Base-by-base conservation (phyloP, 2,888 invertebrate genomes). In the Dicyrtomina minuta region DNA sequence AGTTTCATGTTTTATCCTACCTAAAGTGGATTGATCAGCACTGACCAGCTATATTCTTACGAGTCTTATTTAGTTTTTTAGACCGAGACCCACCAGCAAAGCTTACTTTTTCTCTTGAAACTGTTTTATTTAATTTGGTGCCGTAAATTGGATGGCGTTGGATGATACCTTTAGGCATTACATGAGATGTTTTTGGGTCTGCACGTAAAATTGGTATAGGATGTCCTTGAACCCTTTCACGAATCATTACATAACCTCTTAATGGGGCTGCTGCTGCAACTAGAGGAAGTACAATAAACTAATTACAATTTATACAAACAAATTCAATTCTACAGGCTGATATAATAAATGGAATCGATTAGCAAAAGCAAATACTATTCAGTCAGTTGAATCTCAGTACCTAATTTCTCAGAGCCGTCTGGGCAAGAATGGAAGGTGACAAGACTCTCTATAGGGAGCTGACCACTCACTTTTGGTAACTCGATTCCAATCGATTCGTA, bases 211-310 rank as follows among this genome's bases (percentile, higher is more conserved):
- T n/a, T n/a, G n/a, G n/a, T n/a, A n/a, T n/a, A n/a, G n/a, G n/a
- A n/a, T 33, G 33, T 55, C 66, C 15, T n/a, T n/a, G n/a, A n/a
- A 69, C 13, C 4, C 20, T 26, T 60, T 66, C 61, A 3, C 66
- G 51, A 2, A 72, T 6, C 15, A 62, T 1, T n/a, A 72, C 49
- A 49, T 69, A 33, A 8, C 72, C 72, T 3, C 55, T 56, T 4
- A 69, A 1, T 20, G 66, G 61, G 4, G 60, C 43, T 41, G 66
- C 64, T 2, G 65, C 71, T 71, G n/a, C n/a, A n/a, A n/a, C n/a
- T n/a, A 10, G 41, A 26, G 6, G 3, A 13, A 46, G 17, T 46
- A 17, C 22, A 59, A 8, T 6, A 67, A 59, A 17, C 46, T 12
- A 17, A 22, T n/a, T n/a, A n/a, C n/a, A n/a, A n/a, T n/a, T n/a